Base-by-base conservation (phyloP, 1,140 invertebrate genomes). In the Alviniconcha marisindica region DNA sequence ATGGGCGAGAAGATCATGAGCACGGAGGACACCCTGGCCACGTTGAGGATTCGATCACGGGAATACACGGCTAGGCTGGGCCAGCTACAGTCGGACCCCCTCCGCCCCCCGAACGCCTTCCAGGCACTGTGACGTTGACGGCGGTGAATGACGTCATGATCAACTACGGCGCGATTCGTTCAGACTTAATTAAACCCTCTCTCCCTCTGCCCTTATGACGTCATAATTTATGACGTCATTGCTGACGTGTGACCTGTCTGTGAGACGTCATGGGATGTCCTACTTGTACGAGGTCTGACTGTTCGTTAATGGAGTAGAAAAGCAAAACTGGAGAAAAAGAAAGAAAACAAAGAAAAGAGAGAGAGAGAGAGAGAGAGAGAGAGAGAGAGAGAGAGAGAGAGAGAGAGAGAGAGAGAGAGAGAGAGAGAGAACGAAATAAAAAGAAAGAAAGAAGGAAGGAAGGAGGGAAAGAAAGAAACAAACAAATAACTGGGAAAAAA, bases 1-100 rank as follows among this genome's bases (percentile, higher is more conserved):
- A 44, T 21, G 38, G 40, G 44, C 73, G 40, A 76, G 15, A 40
- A 33, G 14, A 18, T 18, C 40, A 10, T 14, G 5, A n/a, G 31
- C 1, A 77, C 88, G 54, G 90, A 91, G 71, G 90, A 91, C 38
- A 89, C 88, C 83, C 83, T 91, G 2, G 87, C 87, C 5, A 86
- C 88, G n/a, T 83, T 91, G 14, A 77, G 90, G 5, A 83, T 91
- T 77, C 88, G 88, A 33, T 91, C 90, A 76, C 87, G 90, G 73
- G 90, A 91, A 85, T 90, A 90, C 82, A 87, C 90, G 2, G 90
- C 86, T 15, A 89, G 89, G 81, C 79, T 91, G 36, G 87, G 89
- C 40, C 76, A 90, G 38, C 86, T 91, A 79, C 73, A 88, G 71
- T 44, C 83, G 15, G 83, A 83, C 66, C 71, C 78, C 1, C 69